Base-by-base conservation (phyloP, 2,797 vertebrate species). In the Xerus rutilus region DNA sequence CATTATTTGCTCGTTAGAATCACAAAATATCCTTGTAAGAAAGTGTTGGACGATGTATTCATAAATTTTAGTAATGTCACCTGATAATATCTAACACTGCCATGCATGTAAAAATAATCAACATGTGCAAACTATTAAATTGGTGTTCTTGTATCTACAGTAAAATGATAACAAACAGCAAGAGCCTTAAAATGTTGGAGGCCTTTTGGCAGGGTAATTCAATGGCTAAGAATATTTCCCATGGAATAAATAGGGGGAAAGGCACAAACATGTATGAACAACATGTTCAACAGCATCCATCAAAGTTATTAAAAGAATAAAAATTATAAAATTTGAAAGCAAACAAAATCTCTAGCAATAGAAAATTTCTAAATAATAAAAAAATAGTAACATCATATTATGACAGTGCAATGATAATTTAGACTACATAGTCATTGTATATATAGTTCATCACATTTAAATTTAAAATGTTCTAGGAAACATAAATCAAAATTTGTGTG, bases 11-110 rank as follows among this genome's bases (percentile, higher is more conserved):
- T 78, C 8, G 21, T 73, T 54, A 32, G 13, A 82, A 85, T 87
- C 39, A 77, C 30, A 78, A 95, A 88, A 1, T 25, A 84, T 86
- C 11, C 47, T 45, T 39, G 5, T 49, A 87, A 79, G 43, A 49
- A 90, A 86, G 52, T 43, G 21, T 54, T 91, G 35, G 5, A 67
- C 0, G 74, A 54, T 39, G 7, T 23, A 76, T 77, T 65, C 25
- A 79, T 89, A 54, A 57, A 83, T 81, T 49, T 89, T 91, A 89
- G 79, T 59, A 96, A 39, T 18, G 62, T 86, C 12, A 64, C 14
- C 39, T 78, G 65, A 62, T 85, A 92, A 30, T 72, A 74, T 62
- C 73, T 59, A 88, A 59, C 23, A 30, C 72, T 39, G 0, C 9
- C 18, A 78, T 59, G 35, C 32, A 5, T 57, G 2, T 72, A 39